These are phyloP conservation scores for Agelaius tricolor DNA, from an alignment of 2,113 vertebrate species.

Conservation along the genomic window DNA sequence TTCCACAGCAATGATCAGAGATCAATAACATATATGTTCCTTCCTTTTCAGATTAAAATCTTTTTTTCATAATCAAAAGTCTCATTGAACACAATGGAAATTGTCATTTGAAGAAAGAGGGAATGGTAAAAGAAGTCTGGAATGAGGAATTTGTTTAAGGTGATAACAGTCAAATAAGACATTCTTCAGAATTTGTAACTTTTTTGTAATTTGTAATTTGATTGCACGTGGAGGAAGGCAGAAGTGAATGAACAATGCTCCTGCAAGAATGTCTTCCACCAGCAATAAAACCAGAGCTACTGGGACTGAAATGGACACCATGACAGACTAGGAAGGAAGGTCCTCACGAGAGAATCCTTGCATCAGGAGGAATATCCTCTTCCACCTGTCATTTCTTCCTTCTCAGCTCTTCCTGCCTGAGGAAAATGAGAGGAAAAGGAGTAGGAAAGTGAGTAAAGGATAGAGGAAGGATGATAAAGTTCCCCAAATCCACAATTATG, in stretches of 20 bases:
- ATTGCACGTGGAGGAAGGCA: neutral
- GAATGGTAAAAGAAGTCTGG: neutral
- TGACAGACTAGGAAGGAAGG: neutral
- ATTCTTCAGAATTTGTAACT: neutral
- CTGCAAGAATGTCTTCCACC: neutral
- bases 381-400: fast-evolving
- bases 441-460: neutral
- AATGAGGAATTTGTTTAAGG: neutral
- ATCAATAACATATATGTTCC: neutral
- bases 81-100: neutral
- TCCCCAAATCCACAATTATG: neutral
- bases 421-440: neutral
- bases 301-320: neutral
- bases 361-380: neutral
- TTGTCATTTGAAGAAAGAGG: neutral
- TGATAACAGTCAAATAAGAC: neutral
- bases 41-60: neutral
- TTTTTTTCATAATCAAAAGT: neutral
- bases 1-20: neutral
- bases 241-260: neutral
- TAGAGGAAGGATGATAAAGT: neutral
- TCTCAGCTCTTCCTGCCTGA: neutral
- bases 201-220: neutral
- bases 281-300: neutral
- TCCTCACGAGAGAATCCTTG: fast-evolving